Conservation (phyloP, 2,888 invertebrate species). For the Lottia gigantea region DNA sequence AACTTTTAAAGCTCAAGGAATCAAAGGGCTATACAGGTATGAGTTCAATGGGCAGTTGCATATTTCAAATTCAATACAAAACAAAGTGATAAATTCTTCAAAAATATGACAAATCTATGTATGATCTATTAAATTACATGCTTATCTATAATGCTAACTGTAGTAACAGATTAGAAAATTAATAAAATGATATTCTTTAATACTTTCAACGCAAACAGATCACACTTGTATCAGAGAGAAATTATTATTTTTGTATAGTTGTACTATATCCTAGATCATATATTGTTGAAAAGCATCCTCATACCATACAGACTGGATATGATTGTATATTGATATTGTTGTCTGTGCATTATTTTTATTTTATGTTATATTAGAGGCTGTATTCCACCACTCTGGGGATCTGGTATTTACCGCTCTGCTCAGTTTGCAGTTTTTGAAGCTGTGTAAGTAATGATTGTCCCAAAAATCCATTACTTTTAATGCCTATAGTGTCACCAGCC, state of each 20-base stretch:
- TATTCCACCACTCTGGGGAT: slow-evolving; percentile 65
- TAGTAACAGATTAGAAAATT: no score
- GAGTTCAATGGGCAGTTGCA: not conserved
- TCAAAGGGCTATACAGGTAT: slow-evolving; percentile 63
- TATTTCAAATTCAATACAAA: not conserved
- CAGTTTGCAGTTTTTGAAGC: slow-evolving; percentile 67
- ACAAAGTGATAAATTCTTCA: not conserved
- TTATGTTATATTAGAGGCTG: slow-evolving; percentile 51
- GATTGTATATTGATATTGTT: no score
- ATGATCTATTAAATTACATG: no score
- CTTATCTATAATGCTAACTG: no score
- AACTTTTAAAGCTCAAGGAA: slow-evolving; percentile 57
- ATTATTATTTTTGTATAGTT: no score
- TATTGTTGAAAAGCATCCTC: no score
- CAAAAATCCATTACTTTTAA: no score
- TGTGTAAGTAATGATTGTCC: slow-evolving; percentile 46
- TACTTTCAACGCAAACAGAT: not conserved
- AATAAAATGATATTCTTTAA: no score
- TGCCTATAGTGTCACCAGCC: not conserved
- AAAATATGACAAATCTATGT: not conserved
- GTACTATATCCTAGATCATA: no score
- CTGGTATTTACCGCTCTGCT: slow-evolving; percentile 63
- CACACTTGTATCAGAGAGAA: no score
- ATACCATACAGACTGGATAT: no score
- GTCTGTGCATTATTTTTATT: no score